phyloP scores from a whole-genome alignment of 2,888 invertebrate genomes.

The Mantis religiosa region DNA sequence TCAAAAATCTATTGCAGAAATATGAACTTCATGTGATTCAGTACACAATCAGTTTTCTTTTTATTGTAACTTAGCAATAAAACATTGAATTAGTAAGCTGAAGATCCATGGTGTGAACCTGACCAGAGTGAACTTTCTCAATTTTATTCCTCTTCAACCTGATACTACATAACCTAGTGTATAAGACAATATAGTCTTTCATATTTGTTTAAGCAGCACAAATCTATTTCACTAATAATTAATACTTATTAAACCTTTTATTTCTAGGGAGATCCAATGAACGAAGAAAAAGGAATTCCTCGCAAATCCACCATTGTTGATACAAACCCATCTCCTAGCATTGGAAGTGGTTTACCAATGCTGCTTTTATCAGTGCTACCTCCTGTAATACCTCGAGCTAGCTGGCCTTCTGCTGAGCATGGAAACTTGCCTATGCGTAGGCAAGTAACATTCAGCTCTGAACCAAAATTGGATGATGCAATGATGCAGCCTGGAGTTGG shows the following conservation, averaged over 20 bases:
- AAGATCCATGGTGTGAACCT: too few species aligned
- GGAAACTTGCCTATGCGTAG: slow-evolving; percentile 54
- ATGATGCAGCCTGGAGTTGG: background rate
- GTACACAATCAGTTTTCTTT: too few species aligned
- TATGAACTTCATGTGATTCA: too few species aligned
- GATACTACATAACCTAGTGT: too few species aligned
- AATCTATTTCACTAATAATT: too few species aligned
- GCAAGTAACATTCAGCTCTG: slow-evolving; percentile 61
- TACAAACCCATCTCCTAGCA: slow-evolving; percentile 34
- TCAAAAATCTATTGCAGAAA: too few species aligned
- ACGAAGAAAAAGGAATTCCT: slow-evolving; percentile 13
- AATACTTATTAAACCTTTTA: background rate
- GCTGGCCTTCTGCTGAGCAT: slow-evolving; percentile 71
- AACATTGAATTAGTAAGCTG: too few species aligned
- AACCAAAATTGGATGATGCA: slow-evolving; percentile 58
- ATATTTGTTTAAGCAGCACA: too few species aligned
- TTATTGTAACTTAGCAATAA: too few species aligned
- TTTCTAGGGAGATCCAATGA: background rate
- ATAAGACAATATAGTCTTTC: too few species aligned
- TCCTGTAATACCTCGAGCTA: slow-evolving; percentile 70
- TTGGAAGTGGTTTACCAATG: slow-evolving; percentile 66
- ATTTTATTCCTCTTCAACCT: too few species aligned
- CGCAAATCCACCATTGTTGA: background rate
- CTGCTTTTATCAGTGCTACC: slow-evolving; percentile 67
- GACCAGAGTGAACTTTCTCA: too few species aligned